Percentiles rank a stretch among this genome's conserved stretches.
Conservation (phyloP, 2,888 invertebrate genomes). For the Bombyx huttoni region DNA sequence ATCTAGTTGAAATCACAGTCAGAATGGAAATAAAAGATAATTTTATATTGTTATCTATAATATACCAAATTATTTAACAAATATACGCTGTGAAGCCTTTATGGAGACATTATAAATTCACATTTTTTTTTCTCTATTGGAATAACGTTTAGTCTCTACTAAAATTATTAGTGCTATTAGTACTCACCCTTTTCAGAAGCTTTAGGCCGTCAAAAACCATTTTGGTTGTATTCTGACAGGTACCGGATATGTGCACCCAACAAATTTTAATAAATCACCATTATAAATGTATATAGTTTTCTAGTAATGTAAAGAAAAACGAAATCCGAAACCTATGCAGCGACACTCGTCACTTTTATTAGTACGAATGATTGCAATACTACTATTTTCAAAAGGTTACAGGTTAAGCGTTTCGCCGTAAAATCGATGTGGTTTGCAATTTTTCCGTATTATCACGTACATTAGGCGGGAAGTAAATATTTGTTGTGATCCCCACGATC, state of each 20-base stretch:
- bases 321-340: constrained; percentile 23
- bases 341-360: constrained; percentile 31
- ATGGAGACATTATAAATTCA: too few species aligned
- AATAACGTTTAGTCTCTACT: neutral
- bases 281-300: constrained; percentile 7
- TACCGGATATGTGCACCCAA: neutral
- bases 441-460: constrained; percentile 21
- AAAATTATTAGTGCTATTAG: neutral
- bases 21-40: too few species aligned
- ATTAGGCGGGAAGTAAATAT: constrained; percentile 33
- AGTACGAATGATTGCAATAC: constrained; percentile 21
- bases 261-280: neutral
- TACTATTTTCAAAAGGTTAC: constrained; percentile 9
- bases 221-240: constrained; percentile 1
- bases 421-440: constrained; percentile 12
- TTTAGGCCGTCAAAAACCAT: constrained; percentile 25
- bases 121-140: neutral
- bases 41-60: too few species aligned
- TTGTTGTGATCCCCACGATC: constrained; percentile 22
- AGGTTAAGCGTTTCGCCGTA: neutral
- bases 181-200: constrained; percentile 25
- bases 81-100: too few species aligned
- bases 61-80: too few species aligned
- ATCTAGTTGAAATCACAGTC: too few species aligned
- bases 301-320: constrained; percentile 9